Evolutionary conservation across 2,797 vertebrate species (phyloP), one percentile per base, ranked within the genome.

Genomic region (Acrossocheilus wenchowensis): DNA sequence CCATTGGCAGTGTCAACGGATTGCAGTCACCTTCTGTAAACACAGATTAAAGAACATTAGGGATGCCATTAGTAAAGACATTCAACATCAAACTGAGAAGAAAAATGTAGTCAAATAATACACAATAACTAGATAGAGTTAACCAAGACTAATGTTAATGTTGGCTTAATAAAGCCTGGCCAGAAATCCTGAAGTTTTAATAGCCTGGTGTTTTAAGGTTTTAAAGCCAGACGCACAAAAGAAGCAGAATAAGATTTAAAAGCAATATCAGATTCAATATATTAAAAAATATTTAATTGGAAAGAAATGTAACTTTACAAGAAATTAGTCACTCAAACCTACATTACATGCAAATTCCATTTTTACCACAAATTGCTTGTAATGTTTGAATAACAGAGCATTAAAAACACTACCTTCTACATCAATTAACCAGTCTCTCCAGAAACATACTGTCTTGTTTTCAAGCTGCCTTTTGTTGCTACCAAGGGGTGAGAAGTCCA

Each of bases 401-500:
- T 39, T 39, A 39, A 39, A 1, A 71, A 4, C 21, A 34, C n/a
- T 62, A 89, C 81, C 88, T 87, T 86, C 82, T 12, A 81, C 75
- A 9, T 89, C 69, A 50, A 88, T 87, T 45, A 87, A 69, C 85
- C 75, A 85, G 52, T 78, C 74, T 45, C 82, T 30, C 74, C 45
- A 71, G 19, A 60, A 79, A 39, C 83, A 81, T 6, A 81, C 15
- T 5, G 57, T 81, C 43, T 43, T 34, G 10, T 66, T 78, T 77
- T 75, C 26, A 15, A 50, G 4, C 48, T 39, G 57, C 23, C 71
- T 74, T 74, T 74, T 74, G 43, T 74, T 48, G 43, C 41, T 73
- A 11, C 71, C 41, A 41, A 71, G 3, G 9, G 36, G 71, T 45
- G 71, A 73, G 21, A 50, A 74, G 73, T 75, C 45, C 73, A 75